Evolutionary conservation across 1,140 invertebrate species (phyloP).

Genomic region (Drosophila ambigua): DNA sequence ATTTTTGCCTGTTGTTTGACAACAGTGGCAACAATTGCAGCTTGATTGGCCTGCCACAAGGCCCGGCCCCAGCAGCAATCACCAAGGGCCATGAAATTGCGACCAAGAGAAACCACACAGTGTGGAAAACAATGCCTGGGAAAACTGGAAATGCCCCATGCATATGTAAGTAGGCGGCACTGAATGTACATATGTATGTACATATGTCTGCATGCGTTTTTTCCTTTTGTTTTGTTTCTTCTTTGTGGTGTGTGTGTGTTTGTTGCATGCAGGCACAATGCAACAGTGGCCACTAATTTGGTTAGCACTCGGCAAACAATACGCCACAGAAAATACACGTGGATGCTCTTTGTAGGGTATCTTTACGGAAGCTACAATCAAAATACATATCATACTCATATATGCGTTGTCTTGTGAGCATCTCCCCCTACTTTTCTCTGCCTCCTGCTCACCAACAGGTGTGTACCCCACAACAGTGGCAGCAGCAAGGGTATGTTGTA

Average conservation of each 20-base stretch:
- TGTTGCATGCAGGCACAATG: not conserved
- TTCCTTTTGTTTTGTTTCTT: not conserved
- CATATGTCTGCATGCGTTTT: not conserved
- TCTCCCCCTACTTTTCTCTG: too few species aligned
- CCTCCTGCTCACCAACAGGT: too few species aligned
- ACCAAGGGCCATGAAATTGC: conserved; percentile 23
- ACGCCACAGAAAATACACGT: too few species aligned
- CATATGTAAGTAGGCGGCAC: conserved; percentile 27
- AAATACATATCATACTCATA: too few species aligned
- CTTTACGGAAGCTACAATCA: too few species aligned
- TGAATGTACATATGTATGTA: not conserved
- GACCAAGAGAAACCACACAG: conserved; percentile 18
- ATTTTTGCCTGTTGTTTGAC: conserved; percentile 36
- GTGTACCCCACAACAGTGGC: too few species aligned
- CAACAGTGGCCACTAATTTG: conserved; percentile 12
- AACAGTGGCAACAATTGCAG: conserved; percentile 48
- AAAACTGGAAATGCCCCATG: conserved; percentile 26
- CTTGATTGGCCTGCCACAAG: conserved; percentile 44
- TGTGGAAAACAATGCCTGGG: conserved; percentile 17
- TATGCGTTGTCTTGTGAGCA: too few species aligned
- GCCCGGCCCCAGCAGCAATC: not conserved
- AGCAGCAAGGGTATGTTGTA: too few species aligned
- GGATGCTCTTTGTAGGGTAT: too few species aligned
- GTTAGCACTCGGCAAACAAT: not conserved
- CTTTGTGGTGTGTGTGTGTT: not conserved